Conservation (phyloP, 2,113 vertebrate species). For the Aythya baeri region DNA sequence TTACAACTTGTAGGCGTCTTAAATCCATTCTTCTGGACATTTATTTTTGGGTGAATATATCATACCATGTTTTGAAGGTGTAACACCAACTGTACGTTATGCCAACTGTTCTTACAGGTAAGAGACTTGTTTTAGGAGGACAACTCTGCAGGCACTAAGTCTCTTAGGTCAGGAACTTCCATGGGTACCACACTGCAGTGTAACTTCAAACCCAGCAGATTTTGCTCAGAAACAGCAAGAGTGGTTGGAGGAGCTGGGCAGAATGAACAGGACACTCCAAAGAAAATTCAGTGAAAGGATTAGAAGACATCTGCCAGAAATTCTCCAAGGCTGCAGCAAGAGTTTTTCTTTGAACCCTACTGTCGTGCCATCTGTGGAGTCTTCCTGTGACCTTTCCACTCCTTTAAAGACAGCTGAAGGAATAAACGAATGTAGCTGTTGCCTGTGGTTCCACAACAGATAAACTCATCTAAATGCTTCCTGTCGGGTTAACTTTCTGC, state of each 20-base stretch:
- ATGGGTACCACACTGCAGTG: not conserved
- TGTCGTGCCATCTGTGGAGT: not conserved
- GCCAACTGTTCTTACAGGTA: accelerated
- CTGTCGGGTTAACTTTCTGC: not conserved
- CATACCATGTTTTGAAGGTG: not conserved
- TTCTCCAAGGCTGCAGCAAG: not conserved
- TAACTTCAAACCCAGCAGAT: not conserved
- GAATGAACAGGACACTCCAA: not conserved
- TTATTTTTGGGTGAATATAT: not conserved
- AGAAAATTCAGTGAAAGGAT: not conserved
- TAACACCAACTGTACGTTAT: not conserved
- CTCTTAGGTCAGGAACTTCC: not conserved
- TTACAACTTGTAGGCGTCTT: not conserved
- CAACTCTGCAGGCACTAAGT: not conserved
- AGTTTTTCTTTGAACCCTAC: accelerated
- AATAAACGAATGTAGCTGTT: not conserved
- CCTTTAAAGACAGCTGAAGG: not conserved
- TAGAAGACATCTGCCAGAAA: not conserved
- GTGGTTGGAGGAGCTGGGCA: not conserved
- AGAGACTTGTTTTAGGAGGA: not conserved
- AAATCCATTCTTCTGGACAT: not conserved
- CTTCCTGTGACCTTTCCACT: not conserved
- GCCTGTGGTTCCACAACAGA: not conserved
- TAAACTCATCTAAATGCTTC: not conserved
- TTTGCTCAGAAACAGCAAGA: not conserved